phyloP scores from a whole-genome alignment of 2,113 vertebrate genomes.

The Megaceryle torquata region DNA sequence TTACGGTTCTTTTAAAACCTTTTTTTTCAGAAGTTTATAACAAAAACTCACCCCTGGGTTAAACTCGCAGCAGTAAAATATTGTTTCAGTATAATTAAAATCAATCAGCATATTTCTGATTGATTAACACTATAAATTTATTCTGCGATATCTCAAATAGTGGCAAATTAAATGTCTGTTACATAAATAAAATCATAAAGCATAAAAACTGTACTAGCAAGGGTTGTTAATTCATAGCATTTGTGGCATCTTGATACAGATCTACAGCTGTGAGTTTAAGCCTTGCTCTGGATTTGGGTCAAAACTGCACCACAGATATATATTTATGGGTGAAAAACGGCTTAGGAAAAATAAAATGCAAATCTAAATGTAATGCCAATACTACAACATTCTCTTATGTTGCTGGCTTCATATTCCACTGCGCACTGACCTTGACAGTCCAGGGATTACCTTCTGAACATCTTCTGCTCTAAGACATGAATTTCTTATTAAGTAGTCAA shows the following conservation, averaged over 20 bases:
- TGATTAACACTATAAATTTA: slow-evolving; percentile 40
- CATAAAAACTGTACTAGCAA: neutral
- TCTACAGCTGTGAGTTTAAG: neutral
- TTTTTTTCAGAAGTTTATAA: slow-evolving; percentile 59
- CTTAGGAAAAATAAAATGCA: neutral
- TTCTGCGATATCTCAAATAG: slow-evolving; percentile 8
- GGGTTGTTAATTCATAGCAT: neutral
- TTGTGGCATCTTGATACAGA: neutral
- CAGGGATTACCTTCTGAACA: neutral
- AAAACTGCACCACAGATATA: neutral
- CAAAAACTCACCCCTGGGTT: slow-evolving; percentile 54
- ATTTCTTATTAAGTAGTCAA: neutral
- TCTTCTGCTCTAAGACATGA: neutral
- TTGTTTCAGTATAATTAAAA: neutral
- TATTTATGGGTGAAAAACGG: neutral
- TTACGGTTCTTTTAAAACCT: slow-evolving; percentile 47
- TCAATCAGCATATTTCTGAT: neutral
- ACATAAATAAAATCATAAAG: neutral
- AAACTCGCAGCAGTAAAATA: slow-evolving; percentile 30
- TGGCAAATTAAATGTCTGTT: slow-evolving; percentile 33
- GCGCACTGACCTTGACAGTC: neutral
- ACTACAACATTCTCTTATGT: neutral
- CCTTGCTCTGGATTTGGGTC: neutral
- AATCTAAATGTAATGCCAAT: neutral
- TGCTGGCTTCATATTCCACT: neutral